Percentiles rank a stretch among this genome's conserved stretches.
Evolutionary conservation across 2,888 invertebrate species (phyloP).

Genomic region (Phania funesta): DNA sequence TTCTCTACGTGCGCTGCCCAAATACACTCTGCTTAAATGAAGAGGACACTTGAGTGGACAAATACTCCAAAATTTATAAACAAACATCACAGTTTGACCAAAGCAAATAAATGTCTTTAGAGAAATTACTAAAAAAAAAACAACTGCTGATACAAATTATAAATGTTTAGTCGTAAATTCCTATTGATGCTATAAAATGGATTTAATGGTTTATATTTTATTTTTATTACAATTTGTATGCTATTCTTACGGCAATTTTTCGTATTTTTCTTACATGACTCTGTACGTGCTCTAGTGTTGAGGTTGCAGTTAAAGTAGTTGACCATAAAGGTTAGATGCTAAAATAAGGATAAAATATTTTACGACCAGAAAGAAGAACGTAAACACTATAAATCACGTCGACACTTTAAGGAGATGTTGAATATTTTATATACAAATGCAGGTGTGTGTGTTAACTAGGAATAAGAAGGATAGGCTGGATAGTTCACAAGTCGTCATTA

Average conservation of each 20-base stretch:
- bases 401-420: not conserved
- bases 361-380: not conserved
- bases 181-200: conserved; percentile 13
- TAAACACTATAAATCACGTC: not conserved
- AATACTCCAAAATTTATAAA: too few species aligned
- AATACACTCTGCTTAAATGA: too few species aligned
- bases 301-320: not conserved
- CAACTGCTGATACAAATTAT: too few species aligned
- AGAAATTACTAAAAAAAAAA: not conserved
- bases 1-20: too few species aligned
- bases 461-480: too few species aligned
- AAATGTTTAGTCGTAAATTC: conserved; percentile 21
- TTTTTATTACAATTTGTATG: not conserved
- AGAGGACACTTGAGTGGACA: too few species aligned
- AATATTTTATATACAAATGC: not conserved
- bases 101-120: not conserved
- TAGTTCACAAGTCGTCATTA: too few species aligned
- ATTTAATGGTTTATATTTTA: conserved; percentile 17
- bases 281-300: not conserved
- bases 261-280: not conserved
- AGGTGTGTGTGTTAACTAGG: too few species aligned
- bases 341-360: not conserved
- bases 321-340: not conserved
- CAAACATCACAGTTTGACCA: not conserved
- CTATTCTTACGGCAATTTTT: not conserved